Evolutionary conservation across 2,888 invertebrate species (phyloP).

Genomic region (Drosophila demipolita): DNA sequence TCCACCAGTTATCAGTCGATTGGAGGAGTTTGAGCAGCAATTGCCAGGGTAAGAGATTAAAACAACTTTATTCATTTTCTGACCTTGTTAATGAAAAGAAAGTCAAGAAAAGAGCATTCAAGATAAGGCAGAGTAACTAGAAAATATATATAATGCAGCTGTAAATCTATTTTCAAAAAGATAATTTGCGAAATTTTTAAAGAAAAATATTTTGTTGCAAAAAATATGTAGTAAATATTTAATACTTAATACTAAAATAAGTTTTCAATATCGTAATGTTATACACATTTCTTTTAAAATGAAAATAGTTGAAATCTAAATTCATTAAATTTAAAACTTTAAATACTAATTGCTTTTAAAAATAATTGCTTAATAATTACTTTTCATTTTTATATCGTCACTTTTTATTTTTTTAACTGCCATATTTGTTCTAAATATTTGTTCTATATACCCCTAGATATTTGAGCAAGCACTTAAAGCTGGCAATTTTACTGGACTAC

Average conservation of each 20-base stretch:
- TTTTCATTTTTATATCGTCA: background rate
- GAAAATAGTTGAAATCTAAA: background rate
- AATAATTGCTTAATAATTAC: background rate
- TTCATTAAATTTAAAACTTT: background rate
- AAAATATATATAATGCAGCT: background rate
- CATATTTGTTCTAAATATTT: background rate
- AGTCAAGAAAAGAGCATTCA: conserved; percentile 57
- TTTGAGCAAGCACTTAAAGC: conserved; percentile 87
- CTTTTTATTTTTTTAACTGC: background rate
- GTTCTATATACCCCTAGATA: conserved; percentile 58
- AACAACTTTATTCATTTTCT: conserved; percentile 23
- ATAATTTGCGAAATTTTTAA: background rate
- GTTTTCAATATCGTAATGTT: background rate
- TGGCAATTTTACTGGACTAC: conserved; percentile 90
- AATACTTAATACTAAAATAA: background rate
- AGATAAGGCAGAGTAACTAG: conserved; percentile 37
- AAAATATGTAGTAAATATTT: no score
- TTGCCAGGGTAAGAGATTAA: conserved; percentile 79
- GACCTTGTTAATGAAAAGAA: conserved; percentile 76
- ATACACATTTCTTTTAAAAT: background rate
- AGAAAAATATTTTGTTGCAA: background rate
- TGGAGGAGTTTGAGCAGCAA: conserved; percentile 80
- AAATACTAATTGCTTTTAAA: no score
- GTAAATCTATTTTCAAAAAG: background rate
- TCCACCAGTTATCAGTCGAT: conserved; percentile 74